Base-by-base conservation (phyloP, 2,113 vertebrate genomes). In the Numida meleagris region DNA sequence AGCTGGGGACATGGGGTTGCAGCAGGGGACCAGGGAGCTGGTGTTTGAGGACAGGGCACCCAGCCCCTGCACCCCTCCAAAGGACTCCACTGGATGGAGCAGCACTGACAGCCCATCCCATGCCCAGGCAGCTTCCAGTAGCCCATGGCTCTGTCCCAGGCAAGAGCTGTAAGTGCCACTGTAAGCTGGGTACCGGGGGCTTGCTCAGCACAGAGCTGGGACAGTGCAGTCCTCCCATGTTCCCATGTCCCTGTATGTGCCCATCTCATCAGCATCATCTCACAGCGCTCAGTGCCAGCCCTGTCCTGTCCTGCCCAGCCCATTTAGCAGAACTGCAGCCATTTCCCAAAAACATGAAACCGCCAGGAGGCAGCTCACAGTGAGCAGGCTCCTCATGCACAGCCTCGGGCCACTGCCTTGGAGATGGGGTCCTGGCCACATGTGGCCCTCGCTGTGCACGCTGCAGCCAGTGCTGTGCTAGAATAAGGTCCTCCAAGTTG, bases 171-270 rank as follows among this genome's bases (percentile, higher is more conserved):
- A 50, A 75, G 71, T 50, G 70, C 40, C 6, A 12, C 20, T 7
- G 15, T 2, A 15, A 88, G 67, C 43, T 29, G 50, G 46, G 59
- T 40, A 27, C 53, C 18, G 10, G 29, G 17, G 31, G 29, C 10
- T 17, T 72, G 66, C 42, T 48, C 53, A 2, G 31, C 51, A 27
- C 29, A 24, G 68, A 63, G 38, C 36, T 59, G 31, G 73, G 74
- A 29, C 2, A 0, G 13, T 0, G 0, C 8, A 0, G 42, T 25
- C 45, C 42, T 4, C 3, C 13, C 24, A 3, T 2, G 7, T 14
- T 59, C 25, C 20, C 0, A 0, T 24, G 31, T 34, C 58, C 58
- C 40, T 50, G 21, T 1, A 1, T 3, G 23, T 31, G 71, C 33
- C 25, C 46, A 9, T 40, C 8, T 31, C 50, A 38, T 55, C 70